Evolutionary conservation across 2,888 invertebrate genomes (phyloP).

Genomic region (Campoplex capitator): DNA sequence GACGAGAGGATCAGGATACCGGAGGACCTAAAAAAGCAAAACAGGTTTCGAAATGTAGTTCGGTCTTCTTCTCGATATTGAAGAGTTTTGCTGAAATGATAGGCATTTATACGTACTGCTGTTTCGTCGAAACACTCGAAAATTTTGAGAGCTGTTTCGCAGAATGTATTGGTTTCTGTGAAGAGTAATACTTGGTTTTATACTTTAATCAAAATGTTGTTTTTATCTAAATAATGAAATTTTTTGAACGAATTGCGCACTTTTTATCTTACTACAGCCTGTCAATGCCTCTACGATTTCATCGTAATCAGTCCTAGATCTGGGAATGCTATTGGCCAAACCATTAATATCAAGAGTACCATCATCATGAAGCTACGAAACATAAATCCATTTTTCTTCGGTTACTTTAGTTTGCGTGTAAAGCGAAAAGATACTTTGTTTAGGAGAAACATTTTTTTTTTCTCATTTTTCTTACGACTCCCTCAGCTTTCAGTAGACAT

Average conservation of each 20-base stretch:
- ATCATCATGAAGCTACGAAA: neutral
- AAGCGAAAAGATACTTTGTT: neutral
- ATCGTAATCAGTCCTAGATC: neutral
- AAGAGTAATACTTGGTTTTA: neutral
- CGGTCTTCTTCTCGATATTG: neutral
- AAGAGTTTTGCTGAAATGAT: neutral
- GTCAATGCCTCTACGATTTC: neutral
- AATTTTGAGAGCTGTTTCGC: slow-evolving; percentile 18
- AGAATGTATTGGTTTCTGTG: slow-evolving; percentile 6
- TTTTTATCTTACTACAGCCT: neutral
- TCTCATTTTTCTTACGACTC: slow-evolving; percentile 9
- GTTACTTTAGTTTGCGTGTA: neutral
- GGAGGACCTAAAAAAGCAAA: neutral
- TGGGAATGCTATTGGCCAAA: neutral
- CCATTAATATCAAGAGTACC: neutral
- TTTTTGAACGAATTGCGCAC: neutral
- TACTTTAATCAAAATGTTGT: neutral
- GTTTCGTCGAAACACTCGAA: neutral
- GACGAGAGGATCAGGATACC: neutral
- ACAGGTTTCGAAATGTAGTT: neutral
- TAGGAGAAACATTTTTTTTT: neutral
- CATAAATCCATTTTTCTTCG: neutral
- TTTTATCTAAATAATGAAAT: neutral
- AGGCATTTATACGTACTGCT: slow-evolving; percentile 10
- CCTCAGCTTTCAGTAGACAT: neutral